Base-by-base conservation (phyloP, 2,888 invertebrate genomes). In the Exocentrus adspersus region DNA sequence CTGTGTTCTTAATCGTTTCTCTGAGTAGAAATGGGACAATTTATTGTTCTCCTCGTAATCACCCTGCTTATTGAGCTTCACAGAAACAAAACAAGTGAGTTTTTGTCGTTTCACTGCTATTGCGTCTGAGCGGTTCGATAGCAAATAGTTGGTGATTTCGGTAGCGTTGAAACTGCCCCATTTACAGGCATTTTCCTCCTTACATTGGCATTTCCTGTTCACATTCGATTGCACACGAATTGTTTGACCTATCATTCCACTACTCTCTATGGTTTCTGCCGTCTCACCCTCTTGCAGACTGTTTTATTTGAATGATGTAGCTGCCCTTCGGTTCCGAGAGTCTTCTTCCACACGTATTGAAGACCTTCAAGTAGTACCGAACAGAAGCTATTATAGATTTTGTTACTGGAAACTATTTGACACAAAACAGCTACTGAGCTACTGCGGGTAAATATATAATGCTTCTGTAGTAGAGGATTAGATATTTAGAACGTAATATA, bases 171-270 rank as follows among this genome's bases (percentile, higher is more conserved):
- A 80, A 81, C 78, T 78, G 77, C 72, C 78, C 81, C 79, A 81
- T 82, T 81, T 80, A 80, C 81, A 81, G 81, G 78, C 81, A 80
- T 81, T 82, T 81, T 82, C 80, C 81, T 81, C 79, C 81, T 82
- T 82, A 81, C 80, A 78, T 77, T 77, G 78, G 81, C 81, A 77
- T 81, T 82, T 82, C 82, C 81, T 79, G 76, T 82, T 82, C 80
- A 81, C 82, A 76, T 81, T 78, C 80, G 81, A 82, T 80, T 82
- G 80, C 78, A 71, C 80, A 70, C 77, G 80, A 80, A 83, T 83
- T 82, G 82, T 81, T 82, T 80, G 80, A 81, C 81, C 81, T 78
- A 81, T 80, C 81, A 77, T 79, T 78, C 75, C 67, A 58, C 69
- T 68, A 69, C 68, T 71, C 69, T 69, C 69, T 56, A 63, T 59